Evolutionary conservation across 2,113 vertebrate species (phyloP), one percentile per base, ranked within the genome.

Genomic region (Lates calcarifer): DNA sequence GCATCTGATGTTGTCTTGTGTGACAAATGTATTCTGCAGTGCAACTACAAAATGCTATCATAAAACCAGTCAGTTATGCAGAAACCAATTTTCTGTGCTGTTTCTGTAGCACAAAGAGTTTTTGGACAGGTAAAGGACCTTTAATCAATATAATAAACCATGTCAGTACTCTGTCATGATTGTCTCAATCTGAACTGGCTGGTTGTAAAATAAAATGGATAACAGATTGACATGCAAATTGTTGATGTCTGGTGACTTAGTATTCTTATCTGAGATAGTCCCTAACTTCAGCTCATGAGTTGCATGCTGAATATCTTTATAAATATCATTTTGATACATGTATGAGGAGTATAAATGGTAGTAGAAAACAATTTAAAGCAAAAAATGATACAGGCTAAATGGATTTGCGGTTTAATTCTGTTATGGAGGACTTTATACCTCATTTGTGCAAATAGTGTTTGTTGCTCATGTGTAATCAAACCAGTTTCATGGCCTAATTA

Each of bases 1-100:
- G 29, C 73, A 61, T 70, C 68, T 70, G 67, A 87, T 33, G 45
- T 55, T 70, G 61, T 66, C 70, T 57, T 61, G 28, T 1, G 18
- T 78, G 57, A 76, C 72, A 83, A 83, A 83, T 81, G 64, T 71
- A 20, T 43, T 78, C 63, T 26, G 47, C 35, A 26, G 47, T 47
- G 62, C n/a, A 29, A 28, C 71, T 60, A 5, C 18, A 45, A 37
- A 74, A 39, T 26, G n/a, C 18, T 14, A 18, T 31, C 13, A 41
- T 33, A 26, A 56, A 63, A 57, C 51, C 20, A 51, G 29, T 26
- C 17, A 56, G 2, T 35, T 9, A 31, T 45, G 53, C 64, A 47
- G 57, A 74, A 66, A 61, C 13, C 49, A 31, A 31, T 56, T 33
- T n/a, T 35, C 57, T 39, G n/a, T 31, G n/a, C 12, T 60, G 20